These are phyloP conservation scores for Diachasmimorpha longicaudata DNA, from an alignment of 1,140 invertebrate species.

Conservation along the genomic window DNA sequence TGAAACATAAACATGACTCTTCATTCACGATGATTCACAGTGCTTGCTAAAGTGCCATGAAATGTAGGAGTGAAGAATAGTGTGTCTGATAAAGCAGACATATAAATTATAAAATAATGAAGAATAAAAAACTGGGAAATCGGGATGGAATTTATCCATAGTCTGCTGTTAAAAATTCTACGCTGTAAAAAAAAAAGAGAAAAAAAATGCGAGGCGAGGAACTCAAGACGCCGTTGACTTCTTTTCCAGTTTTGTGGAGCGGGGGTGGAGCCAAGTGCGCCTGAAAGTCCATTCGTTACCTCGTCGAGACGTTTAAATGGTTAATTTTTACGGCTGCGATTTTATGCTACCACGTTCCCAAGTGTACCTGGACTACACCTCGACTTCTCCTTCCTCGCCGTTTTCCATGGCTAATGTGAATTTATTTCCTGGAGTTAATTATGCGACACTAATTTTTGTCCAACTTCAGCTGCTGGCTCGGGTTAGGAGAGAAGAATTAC, in stretches of 20 bases:
- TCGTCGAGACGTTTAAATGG: conserved; percentile 45
- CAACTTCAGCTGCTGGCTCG: conserved; percentile 44
- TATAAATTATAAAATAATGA: not conserved
- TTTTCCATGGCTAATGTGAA: conserved; percentile 48
- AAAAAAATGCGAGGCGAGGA: not conserved
- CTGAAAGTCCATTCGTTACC: conserved; percentile 51
- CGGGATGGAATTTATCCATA: not conserved
- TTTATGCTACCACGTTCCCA: conserved; percentile 31
- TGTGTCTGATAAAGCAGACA: not conserved
- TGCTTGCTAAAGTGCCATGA: no score
- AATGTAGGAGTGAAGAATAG: not conserved
- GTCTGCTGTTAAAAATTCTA: not conserved
- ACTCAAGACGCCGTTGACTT: not conserved
- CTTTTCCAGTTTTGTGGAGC: not conserved
- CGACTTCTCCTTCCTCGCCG: not conserved
- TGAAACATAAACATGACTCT: no score
- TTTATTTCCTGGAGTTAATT: conserved; percentile 58
- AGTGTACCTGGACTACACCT: not conserved
- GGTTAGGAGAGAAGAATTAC: conserved; percentile 38
- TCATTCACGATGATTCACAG: no score
- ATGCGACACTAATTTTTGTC: conserved; percentile 58
- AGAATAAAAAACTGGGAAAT: not conserved
- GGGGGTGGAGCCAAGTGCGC: conserved; percentile 33
- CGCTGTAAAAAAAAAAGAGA: not conserved
- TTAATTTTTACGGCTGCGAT: conserved; percentile 55